Base-by-base conservation (phyloP, 2,888 invertebrate species). In the Hydriomena furcata region DNA sequence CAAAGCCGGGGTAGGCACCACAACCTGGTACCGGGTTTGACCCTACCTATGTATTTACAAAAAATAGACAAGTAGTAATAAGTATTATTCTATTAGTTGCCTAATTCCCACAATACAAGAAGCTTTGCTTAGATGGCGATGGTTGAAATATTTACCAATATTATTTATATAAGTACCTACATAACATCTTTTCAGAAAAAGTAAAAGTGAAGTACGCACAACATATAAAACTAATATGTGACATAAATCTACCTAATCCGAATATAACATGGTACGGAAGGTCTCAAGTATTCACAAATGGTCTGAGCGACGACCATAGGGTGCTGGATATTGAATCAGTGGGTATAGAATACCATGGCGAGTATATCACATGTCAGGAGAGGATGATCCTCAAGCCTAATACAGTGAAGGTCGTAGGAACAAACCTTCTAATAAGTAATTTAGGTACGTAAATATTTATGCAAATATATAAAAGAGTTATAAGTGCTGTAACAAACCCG, bases 321-420 rank as follows among this genome's bases (percentile, higher is more conserved):
- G 25, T 17, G n/a, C 6, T 32, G n/a, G 38, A 43, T 20, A 40
- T 52, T 10, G 43, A 12, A 31, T 24, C 28, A 6, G 27, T 42
- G 8, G 20, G 23, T 10, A 8, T 34, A 12, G 23, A 35, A 12
- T 38, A 25, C 4, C 24, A 49, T 2, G 31, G 37, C 6, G 10
- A 42, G 21, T 49, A 49, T 11, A 13, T 46, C 7, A 37, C 37
- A 13, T 49, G 49, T 36, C 8, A 32, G 8, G 42, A 23, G 7
- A 8, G 10, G 5, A 1, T 12, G 7, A 13, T 10, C 1, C 5
- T 30, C 1, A 8, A 37, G 1, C 11, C 25, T 1, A 10, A 25
- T 8, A 21, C 0, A 0, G 1, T 1, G 7, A 12, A 36, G 8
- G 8, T 7, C 1, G n/a, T 10, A 1, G 42, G 31, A 12, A 31